A percentile compares a stretch with the other conserved stretches of the same genome.
Conservation (phyloP, 2,797 vertebrate genomes). For the Rallus crepitans region DNA sequence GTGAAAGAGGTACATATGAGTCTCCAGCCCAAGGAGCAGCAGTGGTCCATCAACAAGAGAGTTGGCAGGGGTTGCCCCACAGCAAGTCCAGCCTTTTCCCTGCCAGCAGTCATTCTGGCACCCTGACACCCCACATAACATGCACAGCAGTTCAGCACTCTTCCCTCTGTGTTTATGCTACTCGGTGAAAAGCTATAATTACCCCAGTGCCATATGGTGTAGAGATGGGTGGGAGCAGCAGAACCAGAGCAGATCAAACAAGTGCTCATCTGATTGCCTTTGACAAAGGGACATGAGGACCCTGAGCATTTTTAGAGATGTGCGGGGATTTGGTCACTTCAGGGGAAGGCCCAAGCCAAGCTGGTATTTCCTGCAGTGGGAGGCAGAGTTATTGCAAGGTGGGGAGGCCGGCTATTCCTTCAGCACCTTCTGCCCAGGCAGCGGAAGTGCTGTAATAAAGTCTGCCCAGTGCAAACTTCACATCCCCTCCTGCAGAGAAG, state of each 20-base stretch:
- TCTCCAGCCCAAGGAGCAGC: neutral
- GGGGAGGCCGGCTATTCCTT: neutral
- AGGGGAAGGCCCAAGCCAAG: neutral
- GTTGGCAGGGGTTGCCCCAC: fast-evolving
- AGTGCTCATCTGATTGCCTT: neutral
- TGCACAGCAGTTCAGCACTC: neutral
- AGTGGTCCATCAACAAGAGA: neutral
- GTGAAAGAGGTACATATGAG: neutral
- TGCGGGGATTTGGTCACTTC: neutral
- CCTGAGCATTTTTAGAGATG: neutral
- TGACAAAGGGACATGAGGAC: neutral
- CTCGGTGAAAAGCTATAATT: neutral
- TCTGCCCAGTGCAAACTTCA: neutral
- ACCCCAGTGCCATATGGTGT: fast-evolving
- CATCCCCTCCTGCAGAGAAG: neutral
- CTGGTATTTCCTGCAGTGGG: neutral
- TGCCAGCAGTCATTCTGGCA: neutral
- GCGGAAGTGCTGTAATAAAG: neutral
- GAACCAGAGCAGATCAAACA: neutral
- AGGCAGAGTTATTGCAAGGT: neutral
- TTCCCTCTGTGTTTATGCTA: neutral
- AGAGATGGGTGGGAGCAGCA: neutral
- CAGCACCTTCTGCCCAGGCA: neutral
- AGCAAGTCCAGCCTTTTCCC: neutral
- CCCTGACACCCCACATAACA: fast-evolving